phyloP scores from a whole-genome alignment of 2,888 invertebrate species.

The Dastarcus helophoroides region DNA sequence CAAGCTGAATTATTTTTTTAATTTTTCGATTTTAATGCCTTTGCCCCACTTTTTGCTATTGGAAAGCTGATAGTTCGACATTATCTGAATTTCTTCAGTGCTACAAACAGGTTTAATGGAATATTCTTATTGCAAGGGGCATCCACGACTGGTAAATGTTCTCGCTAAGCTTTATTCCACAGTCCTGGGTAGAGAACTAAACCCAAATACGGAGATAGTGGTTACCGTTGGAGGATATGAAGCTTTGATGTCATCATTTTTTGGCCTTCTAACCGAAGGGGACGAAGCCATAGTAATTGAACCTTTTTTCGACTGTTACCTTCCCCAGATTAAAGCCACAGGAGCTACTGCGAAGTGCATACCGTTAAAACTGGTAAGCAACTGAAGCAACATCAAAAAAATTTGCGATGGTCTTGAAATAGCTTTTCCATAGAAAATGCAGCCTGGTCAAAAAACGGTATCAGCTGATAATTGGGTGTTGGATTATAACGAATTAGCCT shows the following conservation, averaged over 20 bases:
- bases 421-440: no score
- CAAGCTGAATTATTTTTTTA: no score
- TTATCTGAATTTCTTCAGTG: no score
- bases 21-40: no score
- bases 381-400: no score
- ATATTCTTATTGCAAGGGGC: no score
- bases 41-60: no score
- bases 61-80: no score
- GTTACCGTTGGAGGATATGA: constrained; percentile 61
- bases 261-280: constrained; percentile 48
- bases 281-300: constrained; percentile 59
- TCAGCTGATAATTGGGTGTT: constrained; percentile 37
- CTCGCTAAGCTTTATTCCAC: constrained; percentile 50
- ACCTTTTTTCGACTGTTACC: constrained; percentile 64
- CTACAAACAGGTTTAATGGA: no score
- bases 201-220: constrained; percentile 50
- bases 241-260: constrained; percentile 45
- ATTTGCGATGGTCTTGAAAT: no score
- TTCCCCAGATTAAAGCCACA: constrained; percentile 51
- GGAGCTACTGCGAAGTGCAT: constrained; percentile 47
- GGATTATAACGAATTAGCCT: constrained; percentile 48
- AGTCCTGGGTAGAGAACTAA: constrained; percentile 43
- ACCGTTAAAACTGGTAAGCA: neutral
- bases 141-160: constrained; percentile 51
- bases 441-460: neutral